A percentile compares a stretch with the other conserved stretches of the same genome.
Evolutionary conservation across 1,140 invertebrate species (phyloP).

Genomic region (Pseudomyrmex gracilis): DNA sequence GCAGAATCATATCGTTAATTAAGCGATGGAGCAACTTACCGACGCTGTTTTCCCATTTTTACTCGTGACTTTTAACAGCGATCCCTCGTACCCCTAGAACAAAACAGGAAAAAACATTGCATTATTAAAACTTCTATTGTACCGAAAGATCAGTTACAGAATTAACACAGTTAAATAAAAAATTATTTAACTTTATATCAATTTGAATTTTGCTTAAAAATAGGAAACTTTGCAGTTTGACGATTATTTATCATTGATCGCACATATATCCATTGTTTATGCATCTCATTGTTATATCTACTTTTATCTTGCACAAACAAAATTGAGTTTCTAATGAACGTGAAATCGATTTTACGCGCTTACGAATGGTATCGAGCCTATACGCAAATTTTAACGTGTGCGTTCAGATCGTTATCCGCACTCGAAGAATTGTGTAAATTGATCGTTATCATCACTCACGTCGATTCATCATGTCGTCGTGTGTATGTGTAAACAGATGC

Average conservation of each 20-base stretch:
- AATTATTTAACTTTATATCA: neutral
- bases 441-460: neutral
- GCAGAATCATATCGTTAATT: conserved; percentile 24
- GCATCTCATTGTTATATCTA: neutral
- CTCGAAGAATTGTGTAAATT: neutral
- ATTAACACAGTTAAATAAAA: neutral
- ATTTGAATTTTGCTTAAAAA: conserved; percentile 1
- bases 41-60: conserved; percentile 99
- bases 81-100: conserved; percentile 98
- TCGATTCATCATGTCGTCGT: neutral
- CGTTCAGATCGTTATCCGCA: neutral
- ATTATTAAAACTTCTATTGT: conserved; percentile 14
- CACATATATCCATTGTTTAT: neutral
- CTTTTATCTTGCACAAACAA: conserved; percentile 11
- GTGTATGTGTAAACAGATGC: conserved; percentile 22
- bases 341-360: conserved; percentile 14
- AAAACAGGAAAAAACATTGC: conserved; percentile 77
- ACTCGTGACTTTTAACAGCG: conserved; percentile 99
- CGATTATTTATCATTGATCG: conserved; percentile 8
- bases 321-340: conserved; percentile 18
- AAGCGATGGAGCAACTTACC: conserved; percentile 89
- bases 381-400: neutral
- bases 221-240: neutral
- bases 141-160: neutral
- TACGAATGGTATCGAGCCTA: neutral